These are phyloP conservation scores for Nothocercus julius DNA, from an alignment of 2,113 vertebrate species.

Conservation along the genomic window DNA sequence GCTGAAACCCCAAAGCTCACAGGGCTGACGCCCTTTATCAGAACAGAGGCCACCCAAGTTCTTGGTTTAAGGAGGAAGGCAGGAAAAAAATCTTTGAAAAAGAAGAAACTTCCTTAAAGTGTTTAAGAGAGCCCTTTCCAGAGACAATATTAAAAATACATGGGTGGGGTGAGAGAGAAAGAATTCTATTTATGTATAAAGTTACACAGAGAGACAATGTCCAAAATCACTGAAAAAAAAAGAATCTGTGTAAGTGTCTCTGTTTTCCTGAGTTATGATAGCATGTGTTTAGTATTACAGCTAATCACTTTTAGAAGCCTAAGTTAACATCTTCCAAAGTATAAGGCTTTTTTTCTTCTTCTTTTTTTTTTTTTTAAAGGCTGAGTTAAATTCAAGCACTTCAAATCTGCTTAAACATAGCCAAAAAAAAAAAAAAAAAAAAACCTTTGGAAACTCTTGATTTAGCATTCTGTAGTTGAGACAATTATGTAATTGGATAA, in stretches of 20 bases:
- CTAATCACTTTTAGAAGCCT: constrained; percentile 43
- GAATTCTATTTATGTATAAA: constrained; percentile 67
- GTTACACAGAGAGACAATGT: constrained; percentile 45
- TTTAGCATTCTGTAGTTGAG: constrained; percentile 11
- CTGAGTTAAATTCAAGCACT: constrained; percentile 1
- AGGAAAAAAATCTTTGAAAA: constrained; percentile 5
- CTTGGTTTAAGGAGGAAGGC: neutral
- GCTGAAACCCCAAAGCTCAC: constrained; percentile 27
- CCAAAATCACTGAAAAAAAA: constrained; percentile 41
- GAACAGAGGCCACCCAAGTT: constrained; percentile 54
- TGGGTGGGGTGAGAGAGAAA: constrained; percentile 52
- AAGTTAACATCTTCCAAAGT: constrained; percentile 56
- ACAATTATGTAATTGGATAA: constrained; percentile 16
- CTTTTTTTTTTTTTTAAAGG: neutral
- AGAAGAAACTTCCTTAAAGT: constrained; percentile 18
- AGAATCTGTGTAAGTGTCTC: constrained; percentile 16
- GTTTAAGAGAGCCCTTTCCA: constrained; percentile 38
- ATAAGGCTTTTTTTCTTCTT: neutral
- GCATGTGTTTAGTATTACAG: constrained; percentile 62
- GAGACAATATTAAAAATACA: constrained; percentile 42
- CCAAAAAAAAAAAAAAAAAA: neutral
- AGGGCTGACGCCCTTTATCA: constrained; percentile 20
- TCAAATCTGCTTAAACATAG: neutral
- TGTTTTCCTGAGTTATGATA: constrained; percentile 51
- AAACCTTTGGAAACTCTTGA: neutral